Conservation (phyloP, 2,797 vertebrate genomes). For the Ctenopoma kingsleyae region DNA sequence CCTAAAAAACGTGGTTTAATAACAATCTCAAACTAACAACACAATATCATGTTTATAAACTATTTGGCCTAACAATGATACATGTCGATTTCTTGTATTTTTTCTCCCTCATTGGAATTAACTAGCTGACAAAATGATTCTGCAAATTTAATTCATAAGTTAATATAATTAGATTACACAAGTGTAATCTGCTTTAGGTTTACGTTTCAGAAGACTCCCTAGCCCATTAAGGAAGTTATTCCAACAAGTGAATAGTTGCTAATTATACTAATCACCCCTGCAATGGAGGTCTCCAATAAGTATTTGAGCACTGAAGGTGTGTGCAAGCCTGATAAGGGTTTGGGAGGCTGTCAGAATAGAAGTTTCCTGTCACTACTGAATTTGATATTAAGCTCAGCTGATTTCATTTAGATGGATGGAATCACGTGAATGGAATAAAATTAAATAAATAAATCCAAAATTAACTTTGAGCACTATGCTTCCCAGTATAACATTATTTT, state of each 20-base stretch:
- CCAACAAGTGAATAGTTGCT: slow-evolving; percentile 8
- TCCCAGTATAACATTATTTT: slow-evolving; percentile 15
- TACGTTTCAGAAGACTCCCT: slow-evolving; percentile 4
- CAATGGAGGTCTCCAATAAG: slow-evolving; percentile 39
- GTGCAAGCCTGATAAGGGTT: slow-evolving; percentile 52
- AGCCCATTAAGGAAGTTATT: slow-evolving; percentile 16
- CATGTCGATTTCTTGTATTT: neutral
- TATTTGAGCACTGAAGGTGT: slow-evolving; percentile 39
- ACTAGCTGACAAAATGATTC: neutral
- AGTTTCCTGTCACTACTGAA: slow-evolving; percentile 13
- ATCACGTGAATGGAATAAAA: neutral
- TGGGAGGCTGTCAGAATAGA: slow-evolving; percentile 13
- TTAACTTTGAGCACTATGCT: slow-evolving; percentile 3
- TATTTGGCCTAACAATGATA: neutral
- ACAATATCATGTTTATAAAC: too few relatives aligned
- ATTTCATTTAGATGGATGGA: neutral
- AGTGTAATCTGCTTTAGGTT: neutral
- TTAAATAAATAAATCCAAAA: too few relatives aligned
- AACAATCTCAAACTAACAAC: too few relatives aligned
- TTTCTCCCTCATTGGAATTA: neutral
- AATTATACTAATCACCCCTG: slow-evolving; percentile 32
- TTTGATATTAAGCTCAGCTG: slow-evolving; percentile 21
- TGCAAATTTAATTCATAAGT: neutral
- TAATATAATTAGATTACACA: neutral
- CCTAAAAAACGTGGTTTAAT: too few relatives aligned